Evolutionary conservation across 2,797 vertebrate genomes (phyloP), one percentile per base, ranked within the genome.

Genomic region (Chelidonichthys spinosus): DNA sequence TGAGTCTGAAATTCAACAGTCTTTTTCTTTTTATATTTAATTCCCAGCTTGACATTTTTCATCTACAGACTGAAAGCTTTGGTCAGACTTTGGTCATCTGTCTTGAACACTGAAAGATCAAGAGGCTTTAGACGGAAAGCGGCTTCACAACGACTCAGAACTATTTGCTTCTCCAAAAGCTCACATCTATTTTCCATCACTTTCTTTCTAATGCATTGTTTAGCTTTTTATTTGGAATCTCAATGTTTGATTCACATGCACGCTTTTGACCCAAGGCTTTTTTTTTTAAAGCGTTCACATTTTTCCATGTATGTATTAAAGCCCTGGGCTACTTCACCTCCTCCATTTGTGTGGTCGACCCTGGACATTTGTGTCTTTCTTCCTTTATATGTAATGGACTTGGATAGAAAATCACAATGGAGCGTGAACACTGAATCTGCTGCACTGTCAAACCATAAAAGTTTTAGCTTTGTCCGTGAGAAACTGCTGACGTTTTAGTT

Each of bases 81-180:
- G 84, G 79, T 82, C 78, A 76, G 74, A 81, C 70, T 83, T 82
- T 72, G 67, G 67, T 85, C 79, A 69, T 88, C 73, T 72, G 66
- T 76, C 72, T 82, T 40, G 4, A 85, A 70, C 61, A 50, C 47
- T 55, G 55, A 42, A 42, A 77, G 69, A 80, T 84, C 59, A 85
- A 44, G 61, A 83, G 18, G 64, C 66, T 83, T 78, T 25, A 39
- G 49, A 78, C 47, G 69, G 60, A 71, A 13, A 10, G 53, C 65
- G 56, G 69, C 67, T 65, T 79, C 58, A 60, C 58, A 80, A 58
- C 35, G 63, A 82, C 59, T 83, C 78, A 75, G 71, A 49, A 37
- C 35, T 79, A 61, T 67, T 47, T 35, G 49, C 59, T 64, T 73
- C 58, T 75, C 49, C 73, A 82, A 72, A 78, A 60, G 63, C 71